A percentile compares a stretch with the other conserved stretches of the same genome.
Evolutionary conservation across 2,113 vertebrate species (phyloP).

Genomic region (Eleginops maclovinus): DNA sequence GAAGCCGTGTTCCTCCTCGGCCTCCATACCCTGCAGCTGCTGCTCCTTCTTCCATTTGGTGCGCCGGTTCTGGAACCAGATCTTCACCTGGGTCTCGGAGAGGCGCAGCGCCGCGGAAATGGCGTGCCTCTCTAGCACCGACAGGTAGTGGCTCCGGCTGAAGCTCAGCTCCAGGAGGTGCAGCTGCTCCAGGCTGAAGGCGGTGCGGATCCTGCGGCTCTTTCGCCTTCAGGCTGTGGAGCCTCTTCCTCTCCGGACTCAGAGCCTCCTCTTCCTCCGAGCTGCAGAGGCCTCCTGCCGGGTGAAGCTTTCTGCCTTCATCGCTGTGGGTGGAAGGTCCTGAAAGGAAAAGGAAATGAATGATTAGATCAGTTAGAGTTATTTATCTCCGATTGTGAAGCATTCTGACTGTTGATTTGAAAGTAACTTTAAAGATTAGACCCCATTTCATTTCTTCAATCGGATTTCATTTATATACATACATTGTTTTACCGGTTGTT

Average conservation of each 20-base stretch:
- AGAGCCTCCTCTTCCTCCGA: constrained; percentile 1
- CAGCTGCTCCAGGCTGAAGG: constrained; percentile 82
- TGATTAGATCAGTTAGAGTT: background rate
- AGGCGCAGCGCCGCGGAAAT: constrained; percentile 77
- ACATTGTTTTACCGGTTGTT: too few species aligned
- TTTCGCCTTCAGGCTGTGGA: constrained; percentile 30
- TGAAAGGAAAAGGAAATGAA: background rate
- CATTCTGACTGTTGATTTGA: too few species aligned
- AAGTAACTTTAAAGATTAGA: too few species aligned
- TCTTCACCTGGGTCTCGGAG: constrained; percentile 86
- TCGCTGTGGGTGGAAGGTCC: background rate
- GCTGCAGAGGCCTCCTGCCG: constrained; percentile 5
- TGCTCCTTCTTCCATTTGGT: constrained; percentile 87
- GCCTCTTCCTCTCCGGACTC: background rate
- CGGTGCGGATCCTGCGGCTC: constrained; percentile 80
- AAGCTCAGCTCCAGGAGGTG: constrained; percentile 82
- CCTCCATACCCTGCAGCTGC: constrained; percentile 38
- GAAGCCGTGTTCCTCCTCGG: constrained; percentile 51
- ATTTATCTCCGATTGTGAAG: too few species aligned
- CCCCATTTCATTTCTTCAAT: too few species aligned
- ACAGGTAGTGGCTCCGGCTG: constrained; percentile 81
- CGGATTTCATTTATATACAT: too few species aligned
- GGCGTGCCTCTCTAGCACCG: constrained; percentile 80
- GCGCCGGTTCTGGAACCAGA: constrained; percentile 87
- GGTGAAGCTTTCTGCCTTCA: background rate